Conservation (phyloP, 53 echinoderm and acorn worm genomes). For the Mesocentrotus franciscanus region DNA sequence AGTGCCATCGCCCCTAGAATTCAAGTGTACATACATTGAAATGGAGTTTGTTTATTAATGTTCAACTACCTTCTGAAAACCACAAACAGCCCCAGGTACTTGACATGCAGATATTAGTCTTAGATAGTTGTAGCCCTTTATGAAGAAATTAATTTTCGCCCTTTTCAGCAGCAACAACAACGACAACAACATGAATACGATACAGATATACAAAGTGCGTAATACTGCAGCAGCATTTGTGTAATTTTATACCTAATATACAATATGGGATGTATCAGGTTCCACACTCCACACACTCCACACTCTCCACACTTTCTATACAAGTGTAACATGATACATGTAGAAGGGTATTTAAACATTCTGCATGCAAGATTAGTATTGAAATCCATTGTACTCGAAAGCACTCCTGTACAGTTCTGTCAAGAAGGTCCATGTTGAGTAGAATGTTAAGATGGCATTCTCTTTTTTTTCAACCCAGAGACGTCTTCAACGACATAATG, state of each 20-base stretch:
- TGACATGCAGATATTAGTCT: too few species aligned
- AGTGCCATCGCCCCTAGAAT: too few species aligned
- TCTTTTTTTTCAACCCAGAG: background rate
- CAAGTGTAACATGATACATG: background rate
- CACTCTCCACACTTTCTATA: too few species aligned
- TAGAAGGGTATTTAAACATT: slow-evolving; percentile 16
- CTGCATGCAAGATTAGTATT: background rate
- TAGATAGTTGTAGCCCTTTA: too few species aligned
- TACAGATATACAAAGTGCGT: background rate
- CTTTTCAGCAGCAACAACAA: background rate
- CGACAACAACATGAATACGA: background rate
- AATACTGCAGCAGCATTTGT: background rate
- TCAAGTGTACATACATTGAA: too few species aligned
- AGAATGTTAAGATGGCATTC: slow-evolving; percentile 10
- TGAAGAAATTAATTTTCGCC: background rate
- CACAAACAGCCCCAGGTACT: too few species aligned
- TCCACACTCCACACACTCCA: background rate
- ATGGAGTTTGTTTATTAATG: too few species aligned
- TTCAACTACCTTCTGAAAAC: too few species aligned
- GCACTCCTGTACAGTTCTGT: background rate
- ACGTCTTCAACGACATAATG: slow-evolving; percentile 9
- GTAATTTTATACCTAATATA: background rate
- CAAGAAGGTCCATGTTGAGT: background rate
- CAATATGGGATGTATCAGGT: background rate
- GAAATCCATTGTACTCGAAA: background rate